Conservation (phyloP, 2,113 vertebrate species). For the Mustelus asterias region DNA sequence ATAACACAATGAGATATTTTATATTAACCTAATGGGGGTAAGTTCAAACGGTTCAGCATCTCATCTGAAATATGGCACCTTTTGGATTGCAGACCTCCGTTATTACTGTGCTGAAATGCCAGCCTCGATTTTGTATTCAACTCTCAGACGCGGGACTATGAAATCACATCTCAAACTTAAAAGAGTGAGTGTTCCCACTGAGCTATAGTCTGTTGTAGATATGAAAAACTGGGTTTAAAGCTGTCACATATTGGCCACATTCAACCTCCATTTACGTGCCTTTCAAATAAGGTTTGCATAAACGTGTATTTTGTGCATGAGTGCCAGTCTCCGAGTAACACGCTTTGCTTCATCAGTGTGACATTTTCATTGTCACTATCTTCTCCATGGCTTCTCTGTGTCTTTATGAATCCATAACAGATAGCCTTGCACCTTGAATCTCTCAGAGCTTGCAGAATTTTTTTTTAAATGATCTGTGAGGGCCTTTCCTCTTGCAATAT, state of each 20-base stretch:
- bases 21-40: neutral
- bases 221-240: neutral
- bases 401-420: neutral
- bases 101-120: neutral
- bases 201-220: neutral
- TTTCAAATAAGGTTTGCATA: neutral
- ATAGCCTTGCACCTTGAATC: neutral
- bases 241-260: neutral
- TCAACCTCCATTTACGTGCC: neutral
- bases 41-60: neutral
- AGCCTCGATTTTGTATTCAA: neutral
- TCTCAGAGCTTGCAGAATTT: neutral
- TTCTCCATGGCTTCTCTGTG: neutral
- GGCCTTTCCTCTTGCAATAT: neutral
- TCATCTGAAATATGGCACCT: neutral
- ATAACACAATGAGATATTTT: neutral
- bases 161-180: neutral
- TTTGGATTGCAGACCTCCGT: neutral
- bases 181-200: neutral
- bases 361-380: neutral
- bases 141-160: neutral
- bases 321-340: neutral
- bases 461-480: neutral
- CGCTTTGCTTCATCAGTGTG: neutral
- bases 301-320: neutral